Base-by-base conservation (phyloP, 2,797 vertebrate genomes). In the Myripristis jacobus region DNA sequence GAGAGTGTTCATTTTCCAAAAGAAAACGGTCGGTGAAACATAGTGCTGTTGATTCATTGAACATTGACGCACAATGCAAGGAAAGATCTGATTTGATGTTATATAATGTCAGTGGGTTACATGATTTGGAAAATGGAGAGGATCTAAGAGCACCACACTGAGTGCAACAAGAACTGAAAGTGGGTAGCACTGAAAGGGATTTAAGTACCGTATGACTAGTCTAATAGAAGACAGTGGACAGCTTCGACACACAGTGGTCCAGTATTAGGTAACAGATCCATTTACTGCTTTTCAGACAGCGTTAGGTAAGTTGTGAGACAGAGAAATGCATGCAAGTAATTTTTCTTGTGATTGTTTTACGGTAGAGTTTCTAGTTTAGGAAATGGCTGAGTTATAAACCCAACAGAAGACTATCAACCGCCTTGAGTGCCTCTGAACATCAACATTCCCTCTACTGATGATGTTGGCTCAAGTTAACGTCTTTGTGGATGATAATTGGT, bases 91-190 rank as follows among this genome's bases (percentile, higher is more conserved):
- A 90, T 91, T 81, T 84, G 70, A 81, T 87, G 83, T 92, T 92
- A 89, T 76, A 86, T 91, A 91, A 92, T 85, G 63, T 66, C 85
- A 80, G 89, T 91, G 87, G 89, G 89, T 87, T 84, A 87, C 89
- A 71, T 88, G 87, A 88, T 55, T 27, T 13, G 36, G 36, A 41
- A 41, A 41, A 41, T 84, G 69, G 83, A 80, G 86, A 81, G 88
- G 83, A 89, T 82, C 85, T 86, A 69, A 78, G 88, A 86, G 81
- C 78, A 59, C 5, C 16, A 43, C 69, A 81, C 77, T 85, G 80
- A 87, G 85, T 87, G 82, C 84, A 81, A 84, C 86, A 85, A 89
- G 84, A 88, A 86, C 66, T 76, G 85, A 90, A 90, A 89, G 90
- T 91, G 87, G 87, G 88, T 72, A 82, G 83, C 53, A 82, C 83